Percentiles rank a stretch among this genome's conserved stretches.
These are phyloP conservation scores for Scaptomyza pallida DNA, from an alignment of 1,140 invertebrate genomes.

Conservation along the genomic window DNA sequence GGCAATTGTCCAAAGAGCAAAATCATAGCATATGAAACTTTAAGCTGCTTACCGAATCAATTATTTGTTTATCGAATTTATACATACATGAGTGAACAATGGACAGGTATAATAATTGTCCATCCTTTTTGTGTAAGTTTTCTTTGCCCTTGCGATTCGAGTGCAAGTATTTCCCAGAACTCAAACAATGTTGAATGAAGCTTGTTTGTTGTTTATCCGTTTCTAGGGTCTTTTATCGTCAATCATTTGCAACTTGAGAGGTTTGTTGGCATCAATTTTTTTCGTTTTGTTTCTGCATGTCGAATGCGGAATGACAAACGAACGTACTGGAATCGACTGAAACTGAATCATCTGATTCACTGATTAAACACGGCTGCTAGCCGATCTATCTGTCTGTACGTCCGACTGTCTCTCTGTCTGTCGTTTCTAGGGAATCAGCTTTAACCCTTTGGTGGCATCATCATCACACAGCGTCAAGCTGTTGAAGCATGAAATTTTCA, in stretches of 20 bases:
- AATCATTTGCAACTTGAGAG: neutral
- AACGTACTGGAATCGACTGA: constrained; percentile 60
- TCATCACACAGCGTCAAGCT: constrained; percentile 50
- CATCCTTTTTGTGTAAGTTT: too few species aligned
- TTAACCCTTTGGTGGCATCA: constrained; percentile 67
- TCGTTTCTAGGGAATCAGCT: constrained; percentile 16
- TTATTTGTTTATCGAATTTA: neutral
- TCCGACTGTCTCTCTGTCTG: too few species aligned
- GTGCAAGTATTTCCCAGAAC: neutral
- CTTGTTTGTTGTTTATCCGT: neutral
- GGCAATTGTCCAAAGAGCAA: neutral
- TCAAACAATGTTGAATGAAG: neutral
- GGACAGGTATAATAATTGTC: neutral
- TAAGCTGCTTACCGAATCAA: neutral
- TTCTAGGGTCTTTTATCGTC: constrained; percentile 3
- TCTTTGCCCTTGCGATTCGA: too few species aligned
- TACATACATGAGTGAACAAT: neutral
- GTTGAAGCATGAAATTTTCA: constrained; percentile 77
- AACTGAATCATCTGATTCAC: constrained; percentile 75
- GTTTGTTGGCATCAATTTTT: neutral
- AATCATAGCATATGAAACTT: neutral
- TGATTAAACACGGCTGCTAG: constrained; percentile 67
- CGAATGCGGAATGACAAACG: constrained; percentile 56
- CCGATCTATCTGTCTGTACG: neutral
- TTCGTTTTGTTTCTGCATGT: constrained; percentile 51